These are phyloP conservation scores for Dendrocincla fuliginosa DNA, from an alignment of 2,797 vertebrate species.

Conservation along the genomic window DNA sequence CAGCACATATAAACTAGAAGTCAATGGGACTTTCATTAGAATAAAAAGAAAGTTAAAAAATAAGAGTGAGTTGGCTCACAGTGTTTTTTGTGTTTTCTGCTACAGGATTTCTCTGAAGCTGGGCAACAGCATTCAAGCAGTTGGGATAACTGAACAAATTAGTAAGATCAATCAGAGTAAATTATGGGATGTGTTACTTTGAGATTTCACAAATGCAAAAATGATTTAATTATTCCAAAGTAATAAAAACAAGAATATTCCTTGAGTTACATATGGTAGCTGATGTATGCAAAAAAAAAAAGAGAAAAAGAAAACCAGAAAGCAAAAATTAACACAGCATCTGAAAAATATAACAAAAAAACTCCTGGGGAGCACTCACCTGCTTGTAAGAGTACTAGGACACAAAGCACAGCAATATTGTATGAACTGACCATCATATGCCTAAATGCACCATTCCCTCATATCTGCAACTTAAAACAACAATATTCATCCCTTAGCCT, in stretches of 20 bases:
- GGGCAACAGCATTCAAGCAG: background rate
- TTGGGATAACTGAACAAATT: background rate
- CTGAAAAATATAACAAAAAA: background rate
- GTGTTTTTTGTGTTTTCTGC: background rate
- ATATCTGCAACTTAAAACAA: background rate
- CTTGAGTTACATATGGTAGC: background rate
- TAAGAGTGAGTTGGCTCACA: background rate
- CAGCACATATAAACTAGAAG: background rate
- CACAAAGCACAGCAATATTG: background rate
- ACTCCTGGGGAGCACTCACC: background rate
- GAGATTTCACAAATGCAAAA: background rate
- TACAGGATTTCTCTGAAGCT: background rate
- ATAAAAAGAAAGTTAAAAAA: background rate
- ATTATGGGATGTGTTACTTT: background rate
- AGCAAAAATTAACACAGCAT: background rate
- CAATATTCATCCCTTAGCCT: background rate
- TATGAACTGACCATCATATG: background rate
- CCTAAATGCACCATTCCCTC: background rate
- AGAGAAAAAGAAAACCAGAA: background rate
- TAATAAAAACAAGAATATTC: background rate
- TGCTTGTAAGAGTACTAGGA: background rate
- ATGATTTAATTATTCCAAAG: background rate
- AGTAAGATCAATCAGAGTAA: background rate
- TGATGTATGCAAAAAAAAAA: background rate
- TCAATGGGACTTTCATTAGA: background rate